A percentile compares a stretch with the other conserved stretches of the same genome.
Conservation (phyloP, 2,888 invertebrate species). For the Hesperia comma region DNA sequence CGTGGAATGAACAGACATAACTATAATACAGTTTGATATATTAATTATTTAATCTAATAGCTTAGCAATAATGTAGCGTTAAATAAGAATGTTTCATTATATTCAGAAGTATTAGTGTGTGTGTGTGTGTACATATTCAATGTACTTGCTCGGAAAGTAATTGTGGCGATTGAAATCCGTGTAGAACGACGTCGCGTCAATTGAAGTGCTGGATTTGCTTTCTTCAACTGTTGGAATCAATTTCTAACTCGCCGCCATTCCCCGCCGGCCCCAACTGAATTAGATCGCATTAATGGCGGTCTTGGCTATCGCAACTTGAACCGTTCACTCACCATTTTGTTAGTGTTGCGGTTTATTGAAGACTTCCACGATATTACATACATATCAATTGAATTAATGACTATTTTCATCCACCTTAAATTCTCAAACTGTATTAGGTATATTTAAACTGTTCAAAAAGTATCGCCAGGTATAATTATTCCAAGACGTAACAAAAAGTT, state of each 20-base stretch:
- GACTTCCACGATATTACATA: constrained; percentile 7
- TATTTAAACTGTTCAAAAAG: no score
- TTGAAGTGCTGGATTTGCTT: constrained; percentile 46
- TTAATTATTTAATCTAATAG: no score
- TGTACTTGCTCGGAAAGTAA: constrained; percentile 13
- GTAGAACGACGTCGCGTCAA: constrained; percentile 33
- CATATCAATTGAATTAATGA: not conserved
- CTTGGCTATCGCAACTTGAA: constrained; percentile 42
- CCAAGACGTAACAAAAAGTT: no score
- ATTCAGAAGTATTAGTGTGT: no score
- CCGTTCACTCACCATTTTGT: constrained; percentile 30
- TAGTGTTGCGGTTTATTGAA: constrained; percentile 27
- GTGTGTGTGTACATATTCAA: not conserved
- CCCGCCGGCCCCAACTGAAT: constrained; percentile 47
- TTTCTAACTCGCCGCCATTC: constrained; percentile 49
- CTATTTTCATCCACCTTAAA: not conserved
- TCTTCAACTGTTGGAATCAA: constrained; percentile 48
- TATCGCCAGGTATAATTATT: no score
- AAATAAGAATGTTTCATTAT: no score
- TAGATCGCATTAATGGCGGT: constrained; percentile 49
- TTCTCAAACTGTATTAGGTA: no score
- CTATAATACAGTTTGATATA: no score
- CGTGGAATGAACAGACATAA: no score
- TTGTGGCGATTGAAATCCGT: constrained; percentile 22
- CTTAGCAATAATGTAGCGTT: no score